Evolutionary conservation across 2,113 vertebrate species (phyloP).

Genomic region (Ondatra zibethicus): DNA sequence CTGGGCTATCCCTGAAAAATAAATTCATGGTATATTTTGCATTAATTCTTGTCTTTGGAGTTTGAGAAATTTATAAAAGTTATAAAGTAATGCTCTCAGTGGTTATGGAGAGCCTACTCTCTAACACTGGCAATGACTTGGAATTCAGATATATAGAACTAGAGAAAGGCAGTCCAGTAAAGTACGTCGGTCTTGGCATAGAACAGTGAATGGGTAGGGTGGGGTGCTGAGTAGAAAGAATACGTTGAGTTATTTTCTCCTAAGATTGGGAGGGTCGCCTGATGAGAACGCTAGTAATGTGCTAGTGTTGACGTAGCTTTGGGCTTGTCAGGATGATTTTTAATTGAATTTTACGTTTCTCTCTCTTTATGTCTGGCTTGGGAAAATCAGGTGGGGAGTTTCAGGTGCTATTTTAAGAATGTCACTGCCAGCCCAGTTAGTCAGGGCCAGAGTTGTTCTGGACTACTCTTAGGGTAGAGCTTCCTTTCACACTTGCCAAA

Average conservation of each 20-base stretch:
- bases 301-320: constrained; percentile 28
- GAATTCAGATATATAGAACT: constrained; percentile 10
- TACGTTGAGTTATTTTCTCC: constrained; percentile 38
- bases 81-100: constrained; percentile 1
- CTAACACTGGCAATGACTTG: constrained; percentile 23
- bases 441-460: constrained; percentile 56
- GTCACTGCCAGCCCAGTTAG: constrained; percentile 35
- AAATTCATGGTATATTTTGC: constrained; percentile 24
- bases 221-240: constrained; percentile 26
- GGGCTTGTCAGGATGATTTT: constrained; percentile 50
- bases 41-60: constrained; percentile 29
- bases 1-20: constrained; percentile 11
- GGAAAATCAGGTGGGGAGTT: constrained; percentile 21
- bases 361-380: constrained; percentile 11
- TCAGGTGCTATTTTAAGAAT: constrained; percentile 58
- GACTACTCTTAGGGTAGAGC: constrained; percentile 26
- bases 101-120: constrained; percentile 48
- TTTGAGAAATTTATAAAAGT: constrained; percentile 40
- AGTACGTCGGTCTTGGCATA: constrained; percentile 46
- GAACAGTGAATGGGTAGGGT: constrained; percentile 28
- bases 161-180: constrained; percentile 52
- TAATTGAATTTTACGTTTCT: constrained; percentile 39
- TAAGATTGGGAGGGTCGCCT: constrained; percentile 37
- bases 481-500: constrained; percentile 64
- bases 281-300: constrained; percentile 51